These are phyloP conservation scores for Branchipolynoe longqiensis DNA, from an alignment of 2,888 invertebrate species.

Conservation along the genomic window DNA sequence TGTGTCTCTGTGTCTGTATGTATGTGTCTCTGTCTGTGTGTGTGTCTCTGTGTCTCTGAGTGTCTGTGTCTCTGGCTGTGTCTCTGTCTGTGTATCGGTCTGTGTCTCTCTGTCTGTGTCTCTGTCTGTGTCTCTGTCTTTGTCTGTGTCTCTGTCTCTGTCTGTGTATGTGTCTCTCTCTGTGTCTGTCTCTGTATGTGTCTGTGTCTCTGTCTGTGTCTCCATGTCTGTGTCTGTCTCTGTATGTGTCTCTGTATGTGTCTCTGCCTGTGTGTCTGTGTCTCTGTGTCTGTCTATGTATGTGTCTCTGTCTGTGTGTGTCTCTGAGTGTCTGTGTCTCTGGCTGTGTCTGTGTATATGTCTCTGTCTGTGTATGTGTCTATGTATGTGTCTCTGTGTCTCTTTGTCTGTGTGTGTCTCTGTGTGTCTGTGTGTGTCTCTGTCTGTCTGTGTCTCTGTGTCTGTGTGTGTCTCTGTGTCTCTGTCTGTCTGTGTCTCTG, in stretches of 20 bases:
- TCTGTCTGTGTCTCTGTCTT: too few relatives aligned
- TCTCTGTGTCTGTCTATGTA: not conserved
- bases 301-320: not conserved
- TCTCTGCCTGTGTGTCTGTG: not conserved
- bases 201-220: not conserved
- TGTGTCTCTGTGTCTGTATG: too few relatives aligned
- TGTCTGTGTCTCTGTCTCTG: too few relatives aligned
- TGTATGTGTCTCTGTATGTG: not conserved
- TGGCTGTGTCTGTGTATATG: not conserved
- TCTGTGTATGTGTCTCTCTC: not conserved
- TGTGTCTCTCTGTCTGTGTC: too few relatives aligned
- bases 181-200: not conserved
- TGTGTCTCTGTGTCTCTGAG: too few relatives aligned
- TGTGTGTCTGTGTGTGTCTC: not conserved
- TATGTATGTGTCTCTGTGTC: not conserved
- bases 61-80: too few relatives aligned
- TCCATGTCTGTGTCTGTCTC: not conserved
- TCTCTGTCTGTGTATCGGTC: too few relatives aligned
- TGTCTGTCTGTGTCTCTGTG: not conserved
- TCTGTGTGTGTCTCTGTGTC: not conserved
- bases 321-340: not conserved
- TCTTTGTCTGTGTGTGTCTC: not conserved
- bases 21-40: too few relatives aligned
- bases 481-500: too few relatives aligned
- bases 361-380: not conserved